Evolutionary conservation across 2,797 vertebrate species (phyloP).

Genomic region (Chloroceryle inda): DNA sequence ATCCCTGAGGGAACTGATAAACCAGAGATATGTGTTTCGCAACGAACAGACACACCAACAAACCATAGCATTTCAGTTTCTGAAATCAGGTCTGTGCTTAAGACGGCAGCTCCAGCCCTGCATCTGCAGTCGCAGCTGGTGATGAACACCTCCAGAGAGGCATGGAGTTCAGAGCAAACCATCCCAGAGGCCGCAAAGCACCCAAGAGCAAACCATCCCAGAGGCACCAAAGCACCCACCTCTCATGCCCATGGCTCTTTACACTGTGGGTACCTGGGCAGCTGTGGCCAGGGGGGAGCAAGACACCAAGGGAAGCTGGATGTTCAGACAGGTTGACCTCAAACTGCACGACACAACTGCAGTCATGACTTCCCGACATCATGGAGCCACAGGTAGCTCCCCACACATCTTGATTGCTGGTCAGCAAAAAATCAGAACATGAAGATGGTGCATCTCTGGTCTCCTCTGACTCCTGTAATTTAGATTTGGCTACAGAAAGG

Average conservation of each 20-base stretch:
- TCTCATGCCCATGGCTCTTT: not conserved
- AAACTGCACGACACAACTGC: not conserved
- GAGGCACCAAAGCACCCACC: not conserved
- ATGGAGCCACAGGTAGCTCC: rapidly evolving
- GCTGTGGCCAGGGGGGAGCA: not conserved
- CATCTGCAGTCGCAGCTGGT: rapidly evolving
- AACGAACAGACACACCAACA: not conserved
- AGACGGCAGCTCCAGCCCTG: not conserved
- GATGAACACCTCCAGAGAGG: rapidly evolving
- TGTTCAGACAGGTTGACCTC: not conserved
- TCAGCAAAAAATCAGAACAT: rapidly evolving
- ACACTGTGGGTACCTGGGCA: not conserved
- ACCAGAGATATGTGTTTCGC: not conserved
- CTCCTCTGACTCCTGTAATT: not conserved
- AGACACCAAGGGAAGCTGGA: not conserved
- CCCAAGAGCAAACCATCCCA: not conserved
- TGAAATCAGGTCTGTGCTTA: not conserved
- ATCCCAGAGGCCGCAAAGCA: not conserved
- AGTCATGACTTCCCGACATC: not conserved
- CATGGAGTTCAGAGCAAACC: not conserved
- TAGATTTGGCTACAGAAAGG: not conserved
- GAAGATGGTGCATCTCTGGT: not conserved
- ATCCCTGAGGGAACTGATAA: not conserved
- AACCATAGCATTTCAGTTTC: not conserved
- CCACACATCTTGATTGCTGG: not conserved